These are phyloP conservation scores for Athene cunicularia DNA, from an alignment of 2,113 vertebrate genomes.

Conservation along the genomic window DNA sequence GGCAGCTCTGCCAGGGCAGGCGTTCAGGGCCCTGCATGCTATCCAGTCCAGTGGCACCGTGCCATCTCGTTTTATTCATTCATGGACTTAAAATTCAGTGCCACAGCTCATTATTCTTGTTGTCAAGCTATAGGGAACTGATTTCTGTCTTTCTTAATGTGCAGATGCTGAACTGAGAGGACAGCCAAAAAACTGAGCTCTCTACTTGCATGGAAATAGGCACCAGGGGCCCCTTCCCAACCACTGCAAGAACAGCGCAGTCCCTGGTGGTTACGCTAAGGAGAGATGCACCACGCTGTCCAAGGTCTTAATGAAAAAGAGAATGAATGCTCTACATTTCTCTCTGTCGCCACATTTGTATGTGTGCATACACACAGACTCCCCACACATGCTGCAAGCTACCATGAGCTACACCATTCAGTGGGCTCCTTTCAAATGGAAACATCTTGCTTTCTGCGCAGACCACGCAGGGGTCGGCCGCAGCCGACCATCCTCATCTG, in stretches of 20 bases:
- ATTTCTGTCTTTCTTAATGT: background rate
- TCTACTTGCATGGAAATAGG: background rate
- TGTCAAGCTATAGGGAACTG: background rate
- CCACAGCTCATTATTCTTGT: background rate
- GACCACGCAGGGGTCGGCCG: rapidly evolving
- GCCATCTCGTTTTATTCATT: background rate
- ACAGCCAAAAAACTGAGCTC: background rate
- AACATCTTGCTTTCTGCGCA: background rate
- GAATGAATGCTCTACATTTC: background rate
- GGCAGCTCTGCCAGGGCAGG: background rate
- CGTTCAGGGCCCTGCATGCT: background rate
- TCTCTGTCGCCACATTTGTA: background rate
- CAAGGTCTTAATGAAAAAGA: background rate
- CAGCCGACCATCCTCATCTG: background rate
- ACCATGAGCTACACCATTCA: background rate
- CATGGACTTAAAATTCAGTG: background rate
- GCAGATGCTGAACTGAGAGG: background rate
- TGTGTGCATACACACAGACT: background rate
- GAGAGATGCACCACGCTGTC: background rate
- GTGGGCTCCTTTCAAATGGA: background rate
- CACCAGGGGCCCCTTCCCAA: background rate
- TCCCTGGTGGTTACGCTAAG: background rate
- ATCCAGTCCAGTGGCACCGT: background rate
- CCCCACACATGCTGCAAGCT: background rate
- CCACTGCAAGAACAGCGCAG: background rate